Base-by-base conservation (phyloP, 2,888 invertebrate species). In the Ochropleura leucogaster region DNA sequence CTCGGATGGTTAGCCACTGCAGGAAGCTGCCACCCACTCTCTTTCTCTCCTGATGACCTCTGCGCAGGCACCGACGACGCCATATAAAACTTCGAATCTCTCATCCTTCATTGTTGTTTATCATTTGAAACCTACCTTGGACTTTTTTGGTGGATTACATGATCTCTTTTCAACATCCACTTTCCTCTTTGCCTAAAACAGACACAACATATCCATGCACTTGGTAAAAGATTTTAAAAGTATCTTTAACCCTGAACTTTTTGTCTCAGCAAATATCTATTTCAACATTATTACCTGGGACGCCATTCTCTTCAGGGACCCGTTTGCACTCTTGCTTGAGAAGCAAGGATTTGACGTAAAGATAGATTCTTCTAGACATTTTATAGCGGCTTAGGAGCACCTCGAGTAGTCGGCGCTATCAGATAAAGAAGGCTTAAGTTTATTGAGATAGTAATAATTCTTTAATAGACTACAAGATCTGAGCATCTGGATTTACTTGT, bases 401-500 rank as follows among this genome's bases (percentile, higher is more conserved):
- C 87, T 89, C 49, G 72, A 88, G 84, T 82, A 72, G 83, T 73
- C 65, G 47, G 7, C 53, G 74, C 82, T 88, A 88, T 90, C 87
- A 83, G 89, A 90, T 89, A 90, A 88, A 82, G 63, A 67, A 64
- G 84, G 79, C 82, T 89, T 89, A 85, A 84, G 83, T 81, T 74
- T 78, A 82, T 65, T 74, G 65, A 85, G 86, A 90, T 90, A 87
- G 85, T 84, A 82, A 63, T 85, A 87, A 87, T 81, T 74, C 80
- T 82, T 70, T 83, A 80, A 68, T 80, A 79, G 77, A 73, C 72
- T 70, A 76, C 77, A 79, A 57, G 59, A 70, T 65, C 42, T 16
- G 3, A 14, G n/a, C 67, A 72, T 60, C 59, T 44, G 62, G 70
- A 40, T 70, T 70, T 71, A 40, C 72, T 65, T 65, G 68, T 62